Evolutionary conservation across 2,888 invertebrate species (phyloP).

Genomic region (Brenthis ino): DNA sequence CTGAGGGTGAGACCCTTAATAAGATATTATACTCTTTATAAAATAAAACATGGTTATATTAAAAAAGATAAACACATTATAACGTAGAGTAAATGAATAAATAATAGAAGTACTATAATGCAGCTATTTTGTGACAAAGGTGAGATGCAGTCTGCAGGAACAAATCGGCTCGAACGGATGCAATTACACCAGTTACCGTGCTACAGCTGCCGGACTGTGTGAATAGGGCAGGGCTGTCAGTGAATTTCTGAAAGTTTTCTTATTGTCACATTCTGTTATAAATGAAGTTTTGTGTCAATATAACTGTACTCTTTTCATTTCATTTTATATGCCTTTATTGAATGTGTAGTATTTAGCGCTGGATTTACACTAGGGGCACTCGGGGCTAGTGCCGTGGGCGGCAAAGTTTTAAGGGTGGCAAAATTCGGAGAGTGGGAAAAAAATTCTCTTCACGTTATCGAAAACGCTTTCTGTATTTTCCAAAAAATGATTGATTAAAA

Average conservation of each 20-base stretch:
- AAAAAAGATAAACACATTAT: too few relatives aligned
- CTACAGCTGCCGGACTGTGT: constrained; percentile 40
- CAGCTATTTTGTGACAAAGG: constrained; percentile 44
- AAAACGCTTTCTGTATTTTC: too few relatives aligned
- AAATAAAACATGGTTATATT: too few relatives aligned
- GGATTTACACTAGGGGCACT: too few relatives aligned
- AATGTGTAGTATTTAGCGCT: neutral
- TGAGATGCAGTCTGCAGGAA: constrained; percentile 45
- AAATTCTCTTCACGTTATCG: too few relatives aligned
- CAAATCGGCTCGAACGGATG: constrained; percentile 61
- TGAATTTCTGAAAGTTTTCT: constrained; percentile 18
- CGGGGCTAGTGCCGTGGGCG: too few relatives aligned
- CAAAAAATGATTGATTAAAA: too few relatives aligned
- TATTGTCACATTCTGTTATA: constrained; percentile 14
- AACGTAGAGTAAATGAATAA: neutral
- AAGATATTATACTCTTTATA: too few relatives aligned
- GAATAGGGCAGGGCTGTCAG: constrained; percentile 31
- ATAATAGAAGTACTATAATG: constrained; percentile 17
- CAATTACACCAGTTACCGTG: constrained; percentile 56
- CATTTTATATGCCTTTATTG: neutral
- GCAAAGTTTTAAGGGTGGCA: too few relatives aligned
- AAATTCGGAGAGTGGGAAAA: too few relatives aligned
- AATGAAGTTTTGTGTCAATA: neutral
- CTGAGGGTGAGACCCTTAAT: too few relatives aligned
- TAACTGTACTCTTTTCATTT: neutral